These are phyloP conservation scores for Cataglyphis livida DNA, from an alignment of 2,888 invertebrate genomes.

Conservation along the genomic window DNA sequence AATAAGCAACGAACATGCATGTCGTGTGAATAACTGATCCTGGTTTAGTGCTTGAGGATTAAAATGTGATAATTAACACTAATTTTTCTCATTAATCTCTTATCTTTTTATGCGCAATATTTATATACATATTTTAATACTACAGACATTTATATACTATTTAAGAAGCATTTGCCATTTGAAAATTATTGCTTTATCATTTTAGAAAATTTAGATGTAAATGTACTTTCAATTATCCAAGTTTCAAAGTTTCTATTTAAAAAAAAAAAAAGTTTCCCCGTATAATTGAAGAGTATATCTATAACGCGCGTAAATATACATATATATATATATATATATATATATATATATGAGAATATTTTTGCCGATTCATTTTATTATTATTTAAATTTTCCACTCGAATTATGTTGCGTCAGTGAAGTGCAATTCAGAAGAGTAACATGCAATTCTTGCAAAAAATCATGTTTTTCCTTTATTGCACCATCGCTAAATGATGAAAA, in stretches of 20 bases:
- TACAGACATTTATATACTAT: background rate
- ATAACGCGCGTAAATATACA: background rate
- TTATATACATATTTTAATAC: background rate
- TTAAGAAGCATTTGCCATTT: background rate
- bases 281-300: background rate
- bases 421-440: background rate
- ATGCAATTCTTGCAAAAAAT: conserved; percentile 39
- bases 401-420: conserved; percentile 12
- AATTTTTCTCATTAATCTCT: background rate
- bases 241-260: background rate
- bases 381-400: background rate
- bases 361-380: background rate
- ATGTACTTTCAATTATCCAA: background rate
- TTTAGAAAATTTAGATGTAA: background rate
- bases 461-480: conserved; percentile 7
- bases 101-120: background rate
- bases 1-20: background rate
- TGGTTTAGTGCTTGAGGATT: background rate
- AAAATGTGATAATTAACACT: conserved; percentile 6
- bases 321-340: background rate
- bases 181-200: background rate
- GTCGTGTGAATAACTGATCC: background rate
- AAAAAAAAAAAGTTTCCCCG: background rate
- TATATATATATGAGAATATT: background rate
- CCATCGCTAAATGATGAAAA: conserved; percentile 11